A percentile compares a stretch with the other conserved stretches of the same genome.
phyloP scores from a whole-genome alignment of 2,888 invertebrate genomes.

The Oxycera nigricornis region DNA sequence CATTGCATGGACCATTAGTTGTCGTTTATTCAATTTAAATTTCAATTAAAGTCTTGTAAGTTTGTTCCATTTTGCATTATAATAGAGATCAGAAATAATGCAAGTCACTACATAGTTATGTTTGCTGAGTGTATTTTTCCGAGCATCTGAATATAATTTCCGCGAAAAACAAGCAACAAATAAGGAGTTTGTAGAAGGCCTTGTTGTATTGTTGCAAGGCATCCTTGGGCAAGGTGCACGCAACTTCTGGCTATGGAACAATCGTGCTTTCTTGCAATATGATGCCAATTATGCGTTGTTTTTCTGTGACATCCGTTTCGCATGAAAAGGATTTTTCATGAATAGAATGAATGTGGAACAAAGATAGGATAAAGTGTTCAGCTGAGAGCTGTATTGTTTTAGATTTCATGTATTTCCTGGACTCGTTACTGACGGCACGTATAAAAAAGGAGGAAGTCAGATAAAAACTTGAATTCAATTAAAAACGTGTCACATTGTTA shows the following conservation, averaged over 20 bases:
- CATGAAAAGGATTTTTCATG: background rate
- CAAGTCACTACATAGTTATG: background rate
- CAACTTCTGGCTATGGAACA: background rate
- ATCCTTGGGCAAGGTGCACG: background rate
- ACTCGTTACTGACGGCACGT: too few relatives aligned
- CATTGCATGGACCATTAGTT: slow-evolving; percentile 13
- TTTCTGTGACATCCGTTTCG: background rate
- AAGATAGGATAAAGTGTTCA: too few relatives aligned
- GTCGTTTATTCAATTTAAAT: slow-evolving; percentile 27
- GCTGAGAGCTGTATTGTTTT: too few relatives aligned
- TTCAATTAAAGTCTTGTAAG: slow-evolving; percentile 18
- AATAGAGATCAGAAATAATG: background rate
- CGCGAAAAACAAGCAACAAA: background rate
- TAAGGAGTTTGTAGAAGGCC: background rate
- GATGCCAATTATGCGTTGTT: background rate
- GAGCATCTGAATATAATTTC: background rate
- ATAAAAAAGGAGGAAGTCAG: too few relatives aligned
- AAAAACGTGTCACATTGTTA: too few relatives aligned
- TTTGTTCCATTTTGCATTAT: slow-evolving; percentile 14
- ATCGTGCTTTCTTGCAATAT: background rate
- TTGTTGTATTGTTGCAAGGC: background rate
- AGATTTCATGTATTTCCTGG: too few relatives aligned
- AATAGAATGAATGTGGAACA: too few relatives aligned
- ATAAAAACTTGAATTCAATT: too few relatives aligned
- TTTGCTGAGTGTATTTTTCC: background rate